These are phyloP conservation scores for Gymnorhina tibicen DNA, from an alignment of 2,113 vertebrate species.

Conservation along the genomic window DNA sequence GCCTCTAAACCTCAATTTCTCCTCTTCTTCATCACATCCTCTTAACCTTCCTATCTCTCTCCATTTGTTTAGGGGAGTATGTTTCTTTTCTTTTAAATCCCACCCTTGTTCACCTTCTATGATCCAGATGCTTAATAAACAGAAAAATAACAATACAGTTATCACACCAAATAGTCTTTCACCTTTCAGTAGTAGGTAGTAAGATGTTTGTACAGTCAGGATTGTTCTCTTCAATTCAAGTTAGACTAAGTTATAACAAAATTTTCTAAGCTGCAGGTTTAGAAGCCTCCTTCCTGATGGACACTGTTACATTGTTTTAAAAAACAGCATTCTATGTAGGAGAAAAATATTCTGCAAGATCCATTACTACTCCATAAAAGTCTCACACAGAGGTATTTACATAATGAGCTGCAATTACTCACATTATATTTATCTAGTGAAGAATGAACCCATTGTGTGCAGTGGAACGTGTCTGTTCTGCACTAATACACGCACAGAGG, in stretches of 20 bases:
- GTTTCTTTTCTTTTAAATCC: not conserved
- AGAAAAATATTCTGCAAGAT: slow-evolving; percentile 13
- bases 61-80: not conserved
- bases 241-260: not conserved
- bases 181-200: not conserved
- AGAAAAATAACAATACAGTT: not conserved
- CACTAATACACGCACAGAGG: not conserved
- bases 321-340: not conserved
- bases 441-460: slow-evolving; percentile 34
- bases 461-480: slow-evolving; percentile 24
- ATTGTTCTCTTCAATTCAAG: not conserved
- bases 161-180: not conserved
- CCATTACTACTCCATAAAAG: not conserved
- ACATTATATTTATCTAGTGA: slow-evolving; percentile 20
- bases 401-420: slow-evolving; percentile 50
- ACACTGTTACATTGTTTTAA: not conserved
- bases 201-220: not conserved
- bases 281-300: not conserved
- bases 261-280: not conserved
- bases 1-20: not conserved
- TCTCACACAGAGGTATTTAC: slow-evolving; percentile 18
- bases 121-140: not conserved
- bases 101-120: not conserved
- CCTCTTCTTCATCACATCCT: not conserved
- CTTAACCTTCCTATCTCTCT: not conserved